Evolutionary conservation across 1,140 invertebrate species (phyloP), one percentile per base, ranked within the genome.

Genomic region (Sesamia nonagrioides): DNA sequence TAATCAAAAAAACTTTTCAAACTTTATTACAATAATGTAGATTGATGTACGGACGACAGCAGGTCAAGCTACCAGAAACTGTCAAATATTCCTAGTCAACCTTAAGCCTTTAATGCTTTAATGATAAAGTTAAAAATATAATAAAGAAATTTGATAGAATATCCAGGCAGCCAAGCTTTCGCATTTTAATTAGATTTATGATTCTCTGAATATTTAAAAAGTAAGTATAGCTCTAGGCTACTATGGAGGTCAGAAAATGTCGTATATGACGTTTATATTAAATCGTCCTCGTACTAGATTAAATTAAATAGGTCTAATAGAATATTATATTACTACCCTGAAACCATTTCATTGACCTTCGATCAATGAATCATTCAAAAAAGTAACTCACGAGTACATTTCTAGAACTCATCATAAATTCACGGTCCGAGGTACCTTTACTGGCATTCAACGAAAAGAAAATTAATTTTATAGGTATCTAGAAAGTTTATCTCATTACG

Each of bases 261-360:
- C 21, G 54, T 56, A 18, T 56, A 56, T 56, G 27, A 54, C 9
- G 27, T 27, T 56, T 56, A 37, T 18, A 35, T 37, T 17, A 11
- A 18, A 7, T 17, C 35, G 60, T 42, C 37, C 60, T 17, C n/a
- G 60, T 27, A 42, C 37, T 18, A 35, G 8, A 42, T 37, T 63
- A n/a, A 37, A 18, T 42, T 63, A 63, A 61, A 17, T 61, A 61
- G 60, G 35, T 40, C 60, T 60, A 6, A 40, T 1, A 61, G 1
- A 37, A 61, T 37, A 40, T 9, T 58, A 33, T 58, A 58, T 11
- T 58, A 58, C 33, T 40, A 61, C 33, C 37, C 60, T 18, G 37
- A 63, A 42, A 42, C n/a, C 18, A 63, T 42, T 63, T 18, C 17
- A 42, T 63, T 18, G 60, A 63, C 35, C 37, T 42, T 63, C 35